Evolutionary conservation across 2,797 vertebrate genomes (phyloP).

Genomic region (Eulemur rubriventer): DNA sequence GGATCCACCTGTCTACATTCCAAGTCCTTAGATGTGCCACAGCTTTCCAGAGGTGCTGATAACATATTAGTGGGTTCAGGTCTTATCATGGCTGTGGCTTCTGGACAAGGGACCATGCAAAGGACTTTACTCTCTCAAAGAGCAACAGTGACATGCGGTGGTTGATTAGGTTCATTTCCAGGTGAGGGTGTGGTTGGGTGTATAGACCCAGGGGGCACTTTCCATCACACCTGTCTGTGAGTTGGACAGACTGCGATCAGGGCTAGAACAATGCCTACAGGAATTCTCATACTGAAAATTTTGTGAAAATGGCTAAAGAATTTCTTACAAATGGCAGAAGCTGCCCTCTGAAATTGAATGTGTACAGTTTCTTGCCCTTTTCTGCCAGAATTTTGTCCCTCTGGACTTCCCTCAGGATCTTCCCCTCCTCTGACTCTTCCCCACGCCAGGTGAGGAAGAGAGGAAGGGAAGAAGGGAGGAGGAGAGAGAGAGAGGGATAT

Average conservation of each 20-base stretch:
- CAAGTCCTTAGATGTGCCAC: fast-evolving
- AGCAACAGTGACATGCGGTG: background rate
- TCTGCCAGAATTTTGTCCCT: background rate
- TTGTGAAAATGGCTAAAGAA: background rate
- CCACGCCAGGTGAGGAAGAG: too few species aligned
- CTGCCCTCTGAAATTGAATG: background rate
- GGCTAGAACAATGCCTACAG: fast-evolving
- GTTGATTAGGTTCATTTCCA: background rate
- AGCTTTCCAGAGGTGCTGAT: fast-evolving
- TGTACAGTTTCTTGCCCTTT: background rate
- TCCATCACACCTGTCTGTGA: background rate
- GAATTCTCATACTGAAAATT: background rate
- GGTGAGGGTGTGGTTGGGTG: background rate
- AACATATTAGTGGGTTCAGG: background rate
- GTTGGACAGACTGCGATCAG: background rate
- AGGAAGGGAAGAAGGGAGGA: too few species aligned
- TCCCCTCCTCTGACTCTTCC: background rate
- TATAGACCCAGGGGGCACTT: background rate
- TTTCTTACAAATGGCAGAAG: background rate
- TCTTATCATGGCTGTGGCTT: background rate
- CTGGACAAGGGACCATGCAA: background rate
- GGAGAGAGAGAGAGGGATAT: background rate
- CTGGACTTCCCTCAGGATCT: background rate
- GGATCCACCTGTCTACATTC: background rate
- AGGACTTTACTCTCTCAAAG: background rate